Evolutionary conservation across 2,113 vertebrate species (phyloP), one percentile per base, ranked within the genome.

Genomic region (Podocnemis expansa): DNA sequence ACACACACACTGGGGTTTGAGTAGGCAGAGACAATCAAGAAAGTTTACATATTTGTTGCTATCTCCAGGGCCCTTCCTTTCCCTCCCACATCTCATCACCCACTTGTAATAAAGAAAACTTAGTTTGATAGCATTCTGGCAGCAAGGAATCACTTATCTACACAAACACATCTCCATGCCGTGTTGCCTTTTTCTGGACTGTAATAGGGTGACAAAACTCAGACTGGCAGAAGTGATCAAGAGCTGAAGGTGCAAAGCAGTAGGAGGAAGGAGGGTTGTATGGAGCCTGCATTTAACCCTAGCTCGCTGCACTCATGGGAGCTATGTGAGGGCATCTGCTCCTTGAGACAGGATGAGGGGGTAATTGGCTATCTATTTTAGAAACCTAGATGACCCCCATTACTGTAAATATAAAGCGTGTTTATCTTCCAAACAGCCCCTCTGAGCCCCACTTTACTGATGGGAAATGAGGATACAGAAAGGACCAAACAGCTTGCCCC

Each of bases 1-100:
- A 97, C 96, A 88, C 78, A 90, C 78, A 90, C 79, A 95, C 95
- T 93, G 95, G 95, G 95, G 93, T 97, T 89, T 94, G 98, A 97
- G 97, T 92, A 97, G 97, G 97, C 96, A 98, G 97, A 96, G 97
- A 96, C 95, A 97, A 97, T 97, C 92, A 96, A 95, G 94, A 93
- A 97, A 98, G 97, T 97, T 97, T 97, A 95, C 92, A 94, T 94
- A 97, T 94, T 96, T 93, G 49, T 91, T 91, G 93, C 94, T 89
- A 49, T 97, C 95, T 96, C 95, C 58, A 79, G 96, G 91, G 96
- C 95, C 93, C 52, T 93, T 94, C 91, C 86, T 27, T 91, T 94
- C 88, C 94, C 92, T 96, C 93, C 96, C 89, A 73, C 96, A 8
- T 80, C 43, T 82, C 70, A 88, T 84, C 93, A 87, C 87, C 94